These are phyloP conservation scores for Oopsacas minuta DNA, from an alignment of 37 sponge, comb jelly and placozoan species.

Conservation along the genomic window DNA sequence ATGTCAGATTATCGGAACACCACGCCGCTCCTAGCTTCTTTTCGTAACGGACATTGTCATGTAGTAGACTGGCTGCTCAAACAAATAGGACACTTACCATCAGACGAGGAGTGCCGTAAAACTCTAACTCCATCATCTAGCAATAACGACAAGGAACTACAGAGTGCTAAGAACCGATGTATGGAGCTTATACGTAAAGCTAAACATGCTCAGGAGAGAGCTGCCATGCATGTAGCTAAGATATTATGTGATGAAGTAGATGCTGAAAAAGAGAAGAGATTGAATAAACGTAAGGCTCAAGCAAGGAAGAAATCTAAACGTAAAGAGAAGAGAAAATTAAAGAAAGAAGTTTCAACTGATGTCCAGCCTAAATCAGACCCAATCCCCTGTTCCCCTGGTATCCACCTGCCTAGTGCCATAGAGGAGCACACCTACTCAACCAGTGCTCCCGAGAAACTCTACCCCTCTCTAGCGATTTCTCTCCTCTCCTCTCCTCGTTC, in stretches of 20 bases:
- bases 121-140: constrained; percentile 62
- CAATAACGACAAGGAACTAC: constrained; percentile 56
- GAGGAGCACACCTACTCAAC: constrained; percentile 16
- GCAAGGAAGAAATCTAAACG: constrained; percentile 66
- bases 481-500: background rate
- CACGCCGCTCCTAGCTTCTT: constrained; percentile 81
- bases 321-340: constrained; percentile 65
- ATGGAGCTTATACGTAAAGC: constrained; percentile 88
- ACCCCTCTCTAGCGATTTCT: background rate
- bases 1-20: constrained; percentile 56
- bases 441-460: background rate
- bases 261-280: constrained; percentile 76
- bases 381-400: background rate
- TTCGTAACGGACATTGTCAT: constrained; percentile 70
- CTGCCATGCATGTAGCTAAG: constrained; percentile 67
- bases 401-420: background rate
- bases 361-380: constrained; percentile 5
- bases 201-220: constrained; percentile 64
- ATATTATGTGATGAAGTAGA: constrained; percentile 59
- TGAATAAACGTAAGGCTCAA: constrained; percentile 70
- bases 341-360: constrained; percentile 27
- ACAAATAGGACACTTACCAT: constrained; percentile 73
- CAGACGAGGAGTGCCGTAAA: constrained; percentile 90
- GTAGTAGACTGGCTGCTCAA: constrained; percentile 94
- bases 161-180: constrained; percentile 53